phyloP scores from a whole-genome alignment of 1,140 invertebrate species.

The Trichogramma pretiosum region DNA sequence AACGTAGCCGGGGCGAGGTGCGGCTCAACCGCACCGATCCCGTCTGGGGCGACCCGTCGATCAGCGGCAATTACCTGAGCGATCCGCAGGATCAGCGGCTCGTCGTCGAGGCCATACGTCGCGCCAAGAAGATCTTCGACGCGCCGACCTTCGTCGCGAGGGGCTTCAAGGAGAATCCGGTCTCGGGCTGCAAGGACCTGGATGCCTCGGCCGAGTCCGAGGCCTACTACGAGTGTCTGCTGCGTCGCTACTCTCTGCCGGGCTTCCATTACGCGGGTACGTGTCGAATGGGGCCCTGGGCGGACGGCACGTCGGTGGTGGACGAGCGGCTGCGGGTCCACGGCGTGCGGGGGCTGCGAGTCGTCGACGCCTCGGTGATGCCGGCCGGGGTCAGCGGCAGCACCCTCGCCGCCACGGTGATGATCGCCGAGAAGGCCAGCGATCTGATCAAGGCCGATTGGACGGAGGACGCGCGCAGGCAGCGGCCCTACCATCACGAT shows the following conservation, averaged over 20 bases:
- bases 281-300: conserved; percentile 49
- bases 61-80: conserved; percentile 52
- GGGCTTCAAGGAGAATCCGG: conserved; percentile 20
- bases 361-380: conserved; percentile 43
- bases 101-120: conserved; percentile 37
- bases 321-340: conserved; percentile 41
- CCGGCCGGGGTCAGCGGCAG: no score
- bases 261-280: conserved; percentile 52
- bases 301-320: conserved; percentile 42
- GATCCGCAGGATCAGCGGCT: conserved; percentile 37
- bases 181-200: conserved; percentile 22
- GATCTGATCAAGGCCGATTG: no score
- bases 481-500: no score
- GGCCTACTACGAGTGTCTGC: conserved; percentile 49
- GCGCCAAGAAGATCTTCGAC: conserved; percentile 27
- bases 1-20: conserved; percentile 43
- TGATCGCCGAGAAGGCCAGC: no score
- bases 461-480: no score
- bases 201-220: conserved; percentile 29
- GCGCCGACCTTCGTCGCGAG: conserved; percentile 25
- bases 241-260: conserved; percentile 39
- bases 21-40: conserved; percentile 37
- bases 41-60: conserved; percentile 51
- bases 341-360: conserved; percentile 41
- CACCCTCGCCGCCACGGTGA: no score